Conservation (phyloP, 2,797 vertebrate genomes). For the Psittacula echo region DNA sequence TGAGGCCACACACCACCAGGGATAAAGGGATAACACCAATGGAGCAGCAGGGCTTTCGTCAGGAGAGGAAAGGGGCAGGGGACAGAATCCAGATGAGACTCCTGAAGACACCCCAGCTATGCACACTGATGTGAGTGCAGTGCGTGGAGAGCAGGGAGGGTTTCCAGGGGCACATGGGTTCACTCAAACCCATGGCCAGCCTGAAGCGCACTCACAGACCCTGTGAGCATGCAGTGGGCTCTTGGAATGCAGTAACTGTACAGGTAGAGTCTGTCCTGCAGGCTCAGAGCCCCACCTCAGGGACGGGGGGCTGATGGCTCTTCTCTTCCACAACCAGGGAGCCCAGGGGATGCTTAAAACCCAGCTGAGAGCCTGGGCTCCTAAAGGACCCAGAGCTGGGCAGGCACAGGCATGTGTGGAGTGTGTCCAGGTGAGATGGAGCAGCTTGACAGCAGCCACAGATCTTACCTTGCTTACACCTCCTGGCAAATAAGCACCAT, state of each 20-base stretch:
- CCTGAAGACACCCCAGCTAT: background rate
- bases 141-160: accelerated
- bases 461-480: background rate
- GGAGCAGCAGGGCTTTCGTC: background rate
- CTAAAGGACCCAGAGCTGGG: accelerated
- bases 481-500: background rate
- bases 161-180: background rate
- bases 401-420: background rate
- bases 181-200: background rate
- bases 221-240: background rate
- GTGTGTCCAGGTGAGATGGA: background rate
- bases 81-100: background rate
- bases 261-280: background rate
- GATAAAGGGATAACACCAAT: accelerated
- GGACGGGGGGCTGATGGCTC: no score
- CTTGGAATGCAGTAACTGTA: background rate
- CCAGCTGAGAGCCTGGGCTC: background rate
- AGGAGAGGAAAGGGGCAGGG: background rate
- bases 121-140: background rate
- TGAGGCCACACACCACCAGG: background rate
- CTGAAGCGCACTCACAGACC: accelerated
- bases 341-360: background rate
- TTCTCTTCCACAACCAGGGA: background rate
- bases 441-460: background rate
- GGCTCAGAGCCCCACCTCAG: background rate